phyloP scores from a whole-genome alignment of 2,797 vertebrate genomes.

The Staurois parvus region DNA sequence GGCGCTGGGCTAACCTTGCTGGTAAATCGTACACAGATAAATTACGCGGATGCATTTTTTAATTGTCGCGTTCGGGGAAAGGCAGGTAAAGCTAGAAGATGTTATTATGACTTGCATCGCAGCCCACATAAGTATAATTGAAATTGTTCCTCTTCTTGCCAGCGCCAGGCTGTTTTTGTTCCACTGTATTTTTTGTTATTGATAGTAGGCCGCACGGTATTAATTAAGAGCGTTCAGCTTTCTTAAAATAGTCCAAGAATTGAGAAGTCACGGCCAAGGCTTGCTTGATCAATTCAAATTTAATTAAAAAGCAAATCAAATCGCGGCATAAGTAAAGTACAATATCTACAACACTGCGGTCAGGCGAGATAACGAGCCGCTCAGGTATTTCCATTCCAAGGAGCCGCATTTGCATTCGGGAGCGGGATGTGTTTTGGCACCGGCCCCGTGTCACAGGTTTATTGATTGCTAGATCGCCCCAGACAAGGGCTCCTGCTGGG shows the following conservation, averaged over 20 bases:
- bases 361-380: constrained; percentile 17
- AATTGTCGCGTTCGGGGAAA: constrained; percentile 66
- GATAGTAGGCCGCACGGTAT: constrained; percentile 53
- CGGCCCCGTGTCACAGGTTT: background rate
- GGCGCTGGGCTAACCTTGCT: constrained; percentile 50
- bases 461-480: constrained; percentile 11
- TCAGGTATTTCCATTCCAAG: constrained; percentile 1
- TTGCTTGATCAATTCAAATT: constrained; percentile 66
- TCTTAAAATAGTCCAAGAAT: constrained; percentile 65
- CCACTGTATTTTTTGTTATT: constrained; percentile 48
- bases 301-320: constrained; percentile 69
- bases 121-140: constrained; percentile 47
- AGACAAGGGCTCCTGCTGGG: background rate
- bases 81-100: constrained; percentile 64
- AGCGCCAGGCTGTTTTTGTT: constrained; percentile 21
- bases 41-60: constrained; percentile 52
- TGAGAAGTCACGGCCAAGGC: constrained; percentile 64
- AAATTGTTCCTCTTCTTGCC: constrained; percentile 1
- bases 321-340: constrained; percentile 56
- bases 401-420: background rate
- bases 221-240: constrained; percentile 59
- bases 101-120: constrained; percentile 49
- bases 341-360: constrained; percentile 50
- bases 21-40: constrained; percentile 42
- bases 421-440: no score